Percentiles rank a stretch among this genome's conserved stretches.
These are phyloP conservation scores for Phaethon lepturus DNA, from an alignment of 2,113 vertebrate genomes.

Conservation along the genomic window DNA sequence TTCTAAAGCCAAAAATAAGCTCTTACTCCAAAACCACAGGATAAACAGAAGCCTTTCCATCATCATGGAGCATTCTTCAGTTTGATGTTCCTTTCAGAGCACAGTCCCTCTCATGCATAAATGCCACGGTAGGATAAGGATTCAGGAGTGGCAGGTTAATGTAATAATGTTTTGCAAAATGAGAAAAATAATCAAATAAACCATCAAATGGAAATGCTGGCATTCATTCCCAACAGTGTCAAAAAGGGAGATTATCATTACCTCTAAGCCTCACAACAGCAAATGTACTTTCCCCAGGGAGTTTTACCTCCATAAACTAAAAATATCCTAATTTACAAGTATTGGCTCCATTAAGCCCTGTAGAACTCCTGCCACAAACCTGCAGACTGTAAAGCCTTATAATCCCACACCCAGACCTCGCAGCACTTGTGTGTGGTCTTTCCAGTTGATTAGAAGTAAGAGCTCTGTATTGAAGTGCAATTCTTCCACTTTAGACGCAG, in stretches of 20 bases:
- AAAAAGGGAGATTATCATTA: conserved; percentile 51
- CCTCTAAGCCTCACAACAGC: conserved; percentile 32
- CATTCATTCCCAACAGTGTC: conserved; percentile 26
- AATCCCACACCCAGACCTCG: background rate
- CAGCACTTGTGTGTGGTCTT: background rate
- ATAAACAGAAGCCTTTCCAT: conserved; percentile 64
- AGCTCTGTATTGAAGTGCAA: background rate
- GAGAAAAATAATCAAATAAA: conserved; percentile 59
- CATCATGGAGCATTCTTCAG: conserved; percentile 60
- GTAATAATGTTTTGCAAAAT: conserved; percentile 61
- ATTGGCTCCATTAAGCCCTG: background rate
- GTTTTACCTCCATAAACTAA: conserved; percentile 36
- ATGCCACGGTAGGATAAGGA: conserved; percentile 41
- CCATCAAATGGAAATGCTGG: conserved; percentile 52
- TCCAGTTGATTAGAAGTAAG: background rate
- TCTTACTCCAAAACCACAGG: background rate
- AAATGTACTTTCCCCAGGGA: background rate
- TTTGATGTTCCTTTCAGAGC: conserved; percentile 59
- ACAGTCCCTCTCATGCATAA: conserved; percentile 40
- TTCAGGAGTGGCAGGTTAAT: conserved; percentile 49
- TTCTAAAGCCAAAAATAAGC: conserved; percentile 53
- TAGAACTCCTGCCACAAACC: background rate
- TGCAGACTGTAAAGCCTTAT: background rate
- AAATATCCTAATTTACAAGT: background rate
- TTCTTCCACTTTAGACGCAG: background rate